phyloP scores from a whole-genome alignment of 2,797 vertebrate genomes.

The Sebastes hopkinsi region DNA sequence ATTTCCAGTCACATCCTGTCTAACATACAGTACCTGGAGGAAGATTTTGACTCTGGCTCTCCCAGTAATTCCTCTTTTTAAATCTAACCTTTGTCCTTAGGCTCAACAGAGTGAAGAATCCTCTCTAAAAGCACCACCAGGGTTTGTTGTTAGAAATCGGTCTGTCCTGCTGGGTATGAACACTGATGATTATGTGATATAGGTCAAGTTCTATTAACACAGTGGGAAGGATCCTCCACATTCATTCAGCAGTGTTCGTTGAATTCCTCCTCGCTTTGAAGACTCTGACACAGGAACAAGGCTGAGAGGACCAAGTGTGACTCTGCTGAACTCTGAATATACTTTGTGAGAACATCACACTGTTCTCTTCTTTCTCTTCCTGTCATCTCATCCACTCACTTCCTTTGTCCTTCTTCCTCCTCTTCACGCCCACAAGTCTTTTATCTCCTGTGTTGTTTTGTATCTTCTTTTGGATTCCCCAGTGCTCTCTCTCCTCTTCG shows the following conservation, averaged over 20 bases:
- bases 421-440: conserved; percentile 34
- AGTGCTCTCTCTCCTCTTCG: conserved; percentile 23
- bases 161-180: conserved; percentile 2
- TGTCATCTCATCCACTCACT: conserved; percentile 35
- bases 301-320: conserved; percentile 10
- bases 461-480: conserved; percentile 39
- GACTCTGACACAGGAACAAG: not conserved
- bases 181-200: not conserved
- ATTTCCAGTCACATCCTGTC: conserved; percentile 13
- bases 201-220: conserved; percentile 13
- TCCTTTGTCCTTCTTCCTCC: conserved; percentile 35
- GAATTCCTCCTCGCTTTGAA: conserved; percentile 21
- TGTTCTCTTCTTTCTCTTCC: conserved; percentile 28
- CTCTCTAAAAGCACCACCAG: not conserved
- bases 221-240: conserved; percentile 8
- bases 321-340: conserved; percentile 7
- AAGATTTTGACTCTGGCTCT: conserved; percentile 2
- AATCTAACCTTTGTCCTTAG: not conserved
- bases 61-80: not conserved
- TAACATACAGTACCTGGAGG: not conserved
- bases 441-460: conserved; percentile 20
- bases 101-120: not conserved
- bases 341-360: conserved; percentile 34
- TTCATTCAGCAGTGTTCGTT: conserved; percentile 3
- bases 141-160: not conserved